Evolutionary conservation across 2,888 invertebrate species (phyloP).

Genomic region (Drosophila pseudotakahashii): DNA sequence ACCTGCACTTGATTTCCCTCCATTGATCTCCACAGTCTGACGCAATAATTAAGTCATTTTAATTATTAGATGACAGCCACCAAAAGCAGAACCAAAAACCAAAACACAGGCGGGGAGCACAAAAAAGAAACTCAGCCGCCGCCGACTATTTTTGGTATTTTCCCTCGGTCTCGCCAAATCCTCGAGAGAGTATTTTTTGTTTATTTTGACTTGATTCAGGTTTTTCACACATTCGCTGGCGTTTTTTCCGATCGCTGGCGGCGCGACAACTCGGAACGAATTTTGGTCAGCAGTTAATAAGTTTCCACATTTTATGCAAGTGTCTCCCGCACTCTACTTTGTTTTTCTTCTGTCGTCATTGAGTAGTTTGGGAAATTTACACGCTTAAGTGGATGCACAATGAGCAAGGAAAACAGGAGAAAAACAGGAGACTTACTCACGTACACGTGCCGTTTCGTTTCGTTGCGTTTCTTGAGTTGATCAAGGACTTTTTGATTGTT

Average conservation of each 20-base stretch:
- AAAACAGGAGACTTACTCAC: constrained; percentile 30
- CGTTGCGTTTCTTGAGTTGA: constrained; percentile 38
- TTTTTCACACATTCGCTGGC: constrained; percentile 70
- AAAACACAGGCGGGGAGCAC: constrained; percentile 13
- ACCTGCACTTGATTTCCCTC: constrained; percentile 32
- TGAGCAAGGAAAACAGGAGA: constrained; percentile 25
- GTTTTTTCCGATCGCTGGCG: constrained; percentile 51
- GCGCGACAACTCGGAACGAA: constrained; percentile 22
- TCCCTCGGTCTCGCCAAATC: constrained; percentile 66
- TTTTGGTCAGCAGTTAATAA: constrained; percentile 71
- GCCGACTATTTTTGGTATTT: constrained; percentile 60
- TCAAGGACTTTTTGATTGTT: constrained; percentile 45
- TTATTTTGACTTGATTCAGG: constrained; percentile 56
- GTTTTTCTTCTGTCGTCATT: constrained; percentile 41
- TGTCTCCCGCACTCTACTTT: constrained; percentile 61
- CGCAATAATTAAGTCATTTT: constrained; percentile 81
- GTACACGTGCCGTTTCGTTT: constrained; percentile 64
- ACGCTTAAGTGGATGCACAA: constrained; percentile 62
- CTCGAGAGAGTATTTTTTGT: constrained; percentile 51
- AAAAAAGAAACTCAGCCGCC: constrained; percentile 31
- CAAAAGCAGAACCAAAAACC: constrained; percentile 56
- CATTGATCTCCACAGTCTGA: constrained; percentile 70
- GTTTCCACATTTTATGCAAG: constrained; percentile 80
- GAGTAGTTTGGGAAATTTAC: constrained; percentile 64
- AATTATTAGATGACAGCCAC: constrained; percentile 75